Evolutionary conservation across 1,140 invertebrate genomes (phyloP).

Genomic region (Globodera ellingtonae): DNA sequence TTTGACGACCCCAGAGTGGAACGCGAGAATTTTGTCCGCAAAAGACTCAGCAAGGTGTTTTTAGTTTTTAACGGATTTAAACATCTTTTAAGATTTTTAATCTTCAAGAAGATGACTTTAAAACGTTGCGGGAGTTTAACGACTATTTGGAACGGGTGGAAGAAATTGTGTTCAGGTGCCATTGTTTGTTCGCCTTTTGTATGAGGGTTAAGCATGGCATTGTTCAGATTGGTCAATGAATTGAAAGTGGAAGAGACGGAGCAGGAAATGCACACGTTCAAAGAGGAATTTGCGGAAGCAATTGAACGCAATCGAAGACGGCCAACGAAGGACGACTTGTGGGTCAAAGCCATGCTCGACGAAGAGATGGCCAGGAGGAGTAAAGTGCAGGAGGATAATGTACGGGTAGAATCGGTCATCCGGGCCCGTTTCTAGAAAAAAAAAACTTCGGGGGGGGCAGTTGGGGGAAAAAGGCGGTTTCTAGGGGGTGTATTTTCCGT

Average conservation of each 20-base stretch:
- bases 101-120: conserved; percentile 87
- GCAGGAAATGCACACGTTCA: conserved; percentile 88
- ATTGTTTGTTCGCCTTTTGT: neutral
- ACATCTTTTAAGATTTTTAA: conserved; percentile 73
- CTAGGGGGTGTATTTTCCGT: too few species aligned
- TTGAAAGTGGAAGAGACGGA: conserved; percentile 86
- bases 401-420: conserved; percentile 51
- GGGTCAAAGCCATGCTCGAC: conserved; percentile 82
- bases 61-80: conserved; percentile 2
- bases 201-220: neutral
- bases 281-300: conserved; percentile 85
- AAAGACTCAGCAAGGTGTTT: conserved; percentile 76
- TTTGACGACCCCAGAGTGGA: conserved; percentile 95
- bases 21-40: conserved; percentile 94
- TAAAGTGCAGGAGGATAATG: conserved; percentile 70
- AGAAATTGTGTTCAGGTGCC: conserved; percentile 72
- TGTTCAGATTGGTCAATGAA: conserved; percentile 81
- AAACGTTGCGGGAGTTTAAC: conserved; percentile 79
- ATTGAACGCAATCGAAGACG: conserved; percentile 78
- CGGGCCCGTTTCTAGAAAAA: neutral
- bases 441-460: neutral
- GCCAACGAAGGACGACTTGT: conserved; percentile 69
- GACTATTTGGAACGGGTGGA: conserved; percentile 89
- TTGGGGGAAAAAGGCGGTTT: too few species aligned
- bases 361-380: conserved; percentile 70